Percentiles rank a stretch among this genome's conserved stretches.
Conservation (phyloP, 1,140 invertebrate genomes). For the Lasioglossum albipes region DNA sequence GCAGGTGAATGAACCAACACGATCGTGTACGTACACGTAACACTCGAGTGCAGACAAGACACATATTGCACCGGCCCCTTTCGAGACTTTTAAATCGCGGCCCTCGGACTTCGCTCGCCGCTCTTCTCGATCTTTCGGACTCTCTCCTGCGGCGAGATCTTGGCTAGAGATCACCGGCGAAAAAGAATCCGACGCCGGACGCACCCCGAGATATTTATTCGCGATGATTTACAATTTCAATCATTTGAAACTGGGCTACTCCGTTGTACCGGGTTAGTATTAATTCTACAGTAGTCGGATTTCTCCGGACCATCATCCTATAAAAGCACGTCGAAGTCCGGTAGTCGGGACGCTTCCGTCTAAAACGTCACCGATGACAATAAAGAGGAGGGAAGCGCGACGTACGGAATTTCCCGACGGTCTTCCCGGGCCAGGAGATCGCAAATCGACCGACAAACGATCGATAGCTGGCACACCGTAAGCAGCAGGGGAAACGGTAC, state of each 20-base stretch:
- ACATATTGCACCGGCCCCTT: constrained; percentile 64
- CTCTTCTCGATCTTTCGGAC: neutral
- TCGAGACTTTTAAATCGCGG: constrained; percentile 51
- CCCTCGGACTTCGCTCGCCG: no score
- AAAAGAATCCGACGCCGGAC: neutral
- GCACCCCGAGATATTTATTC: neutral
- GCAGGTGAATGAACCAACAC: constrained; percentile 77
- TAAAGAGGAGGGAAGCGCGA: neutral
- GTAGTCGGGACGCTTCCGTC: no score
- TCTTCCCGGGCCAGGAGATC: neutral
- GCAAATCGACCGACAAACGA: neutral
- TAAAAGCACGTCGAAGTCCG: no score
- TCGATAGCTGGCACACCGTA: neutral
- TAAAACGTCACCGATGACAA: neutral
- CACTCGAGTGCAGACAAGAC: constrained; percentile 35
- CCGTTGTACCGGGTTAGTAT: no score
- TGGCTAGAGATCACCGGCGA: neutral
- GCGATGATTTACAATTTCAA: no score
- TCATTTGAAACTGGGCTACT: no score
- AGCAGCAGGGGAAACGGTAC: constrained; percentile 50
- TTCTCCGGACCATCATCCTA: no score
- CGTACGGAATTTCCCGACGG: neutral
- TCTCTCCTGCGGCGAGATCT: neutral
- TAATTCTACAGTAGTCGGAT: no score
- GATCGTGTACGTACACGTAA: constrained; percentile 45